Evolutionary conservation across 2,113 vertebrate genomes (phyloP).

Genomic region (Clarias macrocephalus): DNA sequence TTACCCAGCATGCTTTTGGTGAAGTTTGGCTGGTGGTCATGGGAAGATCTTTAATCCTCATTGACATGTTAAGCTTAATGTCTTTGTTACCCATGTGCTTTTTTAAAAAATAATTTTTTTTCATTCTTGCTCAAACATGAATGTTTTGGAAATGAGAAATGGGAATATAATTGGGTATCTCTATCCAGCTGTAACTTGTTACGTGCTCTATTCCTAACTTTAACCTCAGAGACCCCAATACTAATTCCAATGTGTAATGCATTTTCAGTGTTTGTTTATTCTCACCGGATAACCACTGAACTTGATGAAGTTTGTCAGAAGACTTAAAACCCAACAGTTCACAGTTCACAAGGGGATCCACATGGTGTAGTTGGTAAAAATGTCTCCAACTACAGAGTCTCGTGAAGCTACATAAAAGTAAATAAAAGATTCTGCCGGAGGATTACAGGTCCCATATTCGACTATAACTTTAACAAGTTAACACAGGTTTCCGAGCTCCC

Average conservation of each 20-base stretch:
- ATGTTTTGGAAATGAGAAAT: not conserved
- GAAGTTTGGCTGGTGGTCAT: not conserved
- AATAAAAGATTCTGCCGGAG: not conserved
- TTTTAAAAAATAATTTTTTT: not conserved
- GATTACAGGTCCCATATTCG: not conserved
- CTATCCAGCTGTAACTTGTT: not conserved
- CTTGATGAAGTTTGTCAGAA: too few relatives aligned
- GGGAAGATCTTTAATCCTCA: not conserved
- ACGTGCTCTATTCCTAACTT: not conserved
- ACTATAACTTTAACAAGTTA: too few relatives aligned
- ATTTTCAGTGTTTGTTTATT: too few relatives aligned
- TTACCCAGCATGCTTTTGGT: conserved; percentile 16
- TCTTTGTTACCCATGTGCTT: not conserved
- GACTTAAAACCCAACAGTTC: too few relatives aligned
- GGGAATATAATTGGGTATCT: not conserved
- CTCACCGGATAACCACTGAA: too few relatives aligned
- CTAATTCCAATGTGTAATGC: too few relatives aligned
- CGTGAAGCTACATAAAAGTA: not conserved
- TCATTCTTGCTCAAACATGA: not conserved
- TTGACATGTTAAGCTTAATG: not conserved
- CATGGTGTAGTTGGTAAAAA: too few relatives aligned
- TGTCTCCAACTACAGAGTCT: too few relatives aligned
- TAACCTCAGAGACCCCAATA: not conserved
- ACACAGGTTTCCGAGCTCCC: too few relatives aligned
- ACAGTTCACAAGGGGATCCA: too few relatives aligned